A percentile compares a stretch with the other conserved stretches of the same genome.
Conservation (phyloP, 2,113 vertebrate genomes). For the Cettia cetti region DNA sequence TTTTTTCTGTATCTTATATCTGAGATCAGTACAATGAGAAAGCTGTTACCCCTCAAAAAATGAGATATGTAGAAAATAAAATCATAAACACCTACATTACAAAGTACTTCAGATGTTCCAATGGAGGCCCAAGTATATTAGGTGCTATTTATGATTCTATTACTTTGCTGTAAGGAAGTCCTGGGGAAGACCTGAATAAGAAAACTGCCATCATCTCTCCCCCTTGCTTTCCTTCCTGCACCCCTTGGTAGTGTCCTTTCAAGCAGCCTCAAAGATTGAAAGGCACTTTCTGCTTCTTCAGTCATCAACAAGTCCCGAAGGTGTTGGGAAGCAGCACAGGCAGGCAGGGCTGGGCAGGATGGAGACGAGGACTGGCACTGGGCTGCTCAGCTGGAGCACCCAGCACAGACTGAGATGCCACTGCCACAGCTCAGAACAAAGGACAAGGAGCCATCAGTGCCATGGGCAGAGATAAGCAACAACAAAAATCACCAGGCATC, state of each 20-base stretch:
- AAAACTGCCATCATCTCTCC: not conserved
- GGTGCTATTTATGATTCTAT: not conserved
- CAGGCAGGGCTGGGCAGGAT: not conserved
- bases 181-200: not conserved
- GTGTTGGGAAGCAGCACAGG: not conserved
- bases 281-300: not conserved
- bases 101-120: not conserved
- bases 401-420: no score
- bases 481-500: not conserved
- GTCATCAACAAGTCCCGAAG: no score
- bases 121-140: not conserved
- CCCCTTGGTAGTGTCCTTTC: not conserved
- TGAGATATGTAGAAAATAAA: accelerated
- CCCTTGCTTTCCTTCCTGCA: not conserved
- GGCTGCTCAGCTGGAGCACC: not conserved
- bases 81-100: not conserved
- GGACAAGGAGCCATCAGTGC: not conserved
- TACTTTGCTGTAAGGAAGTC: not conserved
- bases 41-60: not conserved
- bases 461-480: not conserved
- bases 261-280: not conserved
- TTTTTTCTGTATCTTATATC: not conserved
- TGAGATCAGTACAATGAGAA: not conserved
- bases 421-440: not conserved
- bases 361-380: accelerated